phyloP scores from a whole-genome alignment of 1,140 invertebrate genomes.

The Himalopsyche phryganea region DNA sequence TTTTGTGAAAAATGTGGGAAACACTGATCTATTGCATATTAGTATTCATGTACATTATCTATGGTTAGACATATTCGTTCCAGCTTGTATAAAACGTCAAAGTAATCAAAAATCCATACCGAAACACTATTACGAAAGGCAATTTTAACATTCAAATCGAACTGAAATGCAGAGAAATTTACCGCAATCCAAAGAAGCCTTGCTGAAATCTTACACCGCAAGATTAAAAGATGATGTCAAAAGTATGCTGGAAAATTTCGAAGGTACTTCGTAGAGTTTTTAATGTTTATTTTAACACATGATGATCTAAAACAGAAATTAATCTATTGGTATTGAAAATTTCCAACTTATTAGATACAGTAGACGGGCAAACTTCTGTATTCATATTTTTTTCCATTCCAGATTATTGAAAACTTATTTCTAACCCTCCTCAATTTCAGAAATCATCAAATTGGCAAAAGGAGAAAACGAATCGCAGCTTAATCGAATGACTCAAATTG shows the following conservation, averaged over 20 bases:
- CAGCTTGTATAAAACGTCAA: no score
- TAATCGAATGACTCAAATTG: constrained; percentile 83
- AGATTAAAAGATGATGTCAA: constrained; percentile 92
- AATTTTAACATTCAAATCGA: neutral
- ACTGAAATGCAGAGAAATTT: constrained; percentile 60
- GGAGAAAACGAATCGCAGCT: constrained; percentile 90
- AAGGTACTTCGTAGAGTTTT: constrained; percentile 60
- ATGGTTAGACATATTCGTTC: no score
- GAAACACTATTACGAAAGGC: no score
- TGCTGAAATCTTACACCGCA: constrained; percentile 90
- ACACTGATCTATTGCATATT: no score
- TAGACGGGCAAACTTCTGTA: no score
- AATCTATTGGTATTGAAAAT: no score
- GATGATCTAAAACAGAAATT: constrained; percentile 1
- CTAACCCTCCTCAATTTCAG: constrained; percentile 57
- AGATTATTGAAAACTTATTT: no score
- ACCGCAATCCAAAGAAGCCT: constrained; percentile 89
- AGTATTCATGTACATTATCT: no score
- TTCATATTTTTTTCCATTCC: no score
- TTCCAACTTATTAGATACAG: no score
- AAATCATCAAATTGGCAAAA: constrained; percentile 90
- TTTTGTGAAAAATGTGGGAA: no score
- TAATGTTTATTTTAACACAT: constrained; percentile 3
- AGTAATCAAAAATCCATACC: neutral
- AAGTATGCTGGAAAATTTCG: constrained; percentile 95